Evolutionary conservation across 2,797 vertebrate genomes (phyloP), one percentile per base, ranked within the genome.

Genomic region (Holocentrus rufus): DNA sequence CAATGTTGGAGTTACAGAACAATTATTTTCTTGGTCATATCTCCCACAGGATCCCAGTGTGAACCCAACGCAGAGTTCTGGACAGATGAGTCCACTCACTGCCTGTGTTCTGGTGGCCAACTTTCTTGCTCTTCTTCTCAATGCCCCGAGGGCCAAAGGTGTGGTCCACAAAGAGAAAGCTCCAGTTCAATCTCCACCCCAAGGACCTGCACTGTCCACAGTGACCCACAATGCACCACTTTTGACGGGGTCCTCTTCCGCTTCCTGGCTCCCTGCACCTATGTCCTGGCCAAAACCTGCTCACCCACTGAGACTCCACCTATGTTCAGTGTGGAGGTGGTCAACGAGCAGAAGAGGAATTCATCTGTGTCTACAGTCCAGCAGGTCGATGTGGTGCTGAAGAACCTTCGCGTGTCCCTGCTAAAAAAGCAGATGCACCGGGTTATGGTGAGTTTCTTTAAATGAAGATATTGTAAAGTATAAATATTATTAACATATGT

Each of bases 181-280:
- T 78, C 11, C 81, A 36, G 68, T 84, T 87, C 78, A 69, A 4
- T 2, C 67, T 4, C 80, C 0, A 72, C 83, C 25, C 88, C 84
- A 0, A 94, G 94, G 79, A 92, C 80, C 59, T 96, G 96, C 77
- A 91, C 91, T 0, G 81, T 95, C 27, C 83, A 94, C 66, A 71
- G 90, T 0, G 91, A 94, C 82, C 91, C 93, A 2, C 93, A 94
- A 62, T 95, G 93, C 88, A 91, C 86, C 65, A 95, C 94, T 44
- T 96, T 95, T 87, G 95, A 96, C 85, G 94, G 93, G 20, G 80
- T 86, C 77, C 89, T 77, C 2, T 93, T 95, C 80, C 77, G 70
- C 85, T 95, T 96, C 76, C 90, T 90, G 85, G 91, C 87, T 4
- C 87, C 87, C 52, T 97, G 95, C 89, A 94, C 92, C 68, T 96